Percentiles rank a stretch among this genome's conserved stretches.
phyloP scores from a whole-genome alignment of 2,797 vertebrate species.

The Phoxinus dragarum region DNA sequence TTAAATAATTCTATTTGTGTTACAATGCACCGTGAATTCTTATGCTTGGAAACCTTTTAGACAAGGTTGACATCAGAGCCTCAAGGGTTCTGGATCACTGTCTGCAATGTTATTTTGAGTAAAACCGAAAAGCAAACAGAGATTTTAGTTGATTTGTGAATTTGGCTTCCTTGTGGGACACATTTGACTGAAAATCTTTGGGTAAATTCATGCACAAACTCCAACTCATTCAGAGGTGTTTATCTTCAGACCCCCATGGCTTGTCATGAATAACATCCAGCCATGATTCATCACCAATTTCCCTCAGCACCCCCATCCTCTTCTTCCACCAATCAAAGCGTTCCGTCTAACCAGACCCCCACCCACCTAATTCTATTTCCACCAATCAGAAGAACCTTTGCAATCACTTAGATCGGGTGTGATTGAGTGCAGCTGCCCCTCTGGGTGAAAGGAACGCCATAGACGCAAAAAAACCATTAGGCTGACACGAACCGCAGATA shows the following conservation, averaged over 20 bases:
- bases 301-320: conserved; percentile 51
- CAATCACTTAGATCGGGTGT: conserved; percentile 63
- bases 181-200: background rate
- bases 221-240: conserved; percentile 49
- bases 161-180: background rate
- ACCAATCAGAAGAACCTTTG: conserved; percentile 58
- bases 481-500: conserved; percentile 57
- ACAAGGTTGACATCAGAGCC: background rate
- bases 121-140: background rate
- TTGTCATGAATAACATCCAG: conserved; percentile 60
- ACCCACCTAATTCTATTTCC: conserved; percentile 41
- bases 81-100: background rate
- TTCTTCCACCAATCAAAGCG: conserved; percentile 61
- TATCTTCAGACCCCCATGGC: conserved; percentile 50
- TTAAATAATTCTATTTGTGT: background rate
- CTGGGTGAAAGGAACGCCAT: conserved; percentile 58
- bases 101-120: background rate
- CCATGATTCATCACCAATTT: conserved; percentile 71
- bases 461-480: conserved; percentile 57
- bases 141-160: background rate
- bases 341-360: conserved; percentile 60
- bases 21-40: background rate
- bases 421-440: conserved; percentile 54
- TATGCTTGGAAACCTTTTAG: background rate
- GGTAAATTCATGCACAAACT: conserved; percentile 23